Percentiles rank a stretch among this genome's conserved stretches.
Conservation (phyloP, 2,888 invertebrate species). For the Sabellastarte sp. region DNA sequence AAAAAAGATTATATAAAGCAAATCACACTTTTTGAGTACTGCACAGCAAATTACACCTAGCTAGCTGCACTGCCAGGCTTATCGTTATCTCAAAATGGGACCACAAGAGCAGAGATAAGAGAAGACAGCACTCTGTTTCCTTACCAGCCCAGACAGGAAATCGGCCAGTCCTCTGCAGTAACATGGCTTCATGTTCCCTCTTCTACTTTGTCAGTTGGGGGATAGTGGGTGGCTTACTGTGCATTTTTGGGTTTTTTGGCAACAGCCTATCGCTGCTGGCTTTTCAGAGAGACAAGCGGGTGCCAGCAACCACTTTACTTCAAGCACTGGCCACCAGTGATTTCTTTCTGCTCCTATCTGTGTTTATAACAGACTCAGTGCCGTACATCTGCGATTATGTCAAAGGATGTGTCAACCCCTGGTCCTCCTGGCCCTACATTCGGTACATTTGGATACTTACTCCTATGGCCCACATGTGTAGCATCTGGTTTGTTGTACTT, state of each 20-base stretch:
- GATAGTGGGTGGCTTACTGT: slow-evolving; percentile 21
- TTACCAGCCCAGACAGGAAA: too few species aligned
- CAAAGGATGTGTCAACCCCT: slow-evolving; percentile 23
- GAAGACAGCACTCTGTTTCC: too few species aligned
- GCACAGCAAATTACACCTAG: too few species aligned
- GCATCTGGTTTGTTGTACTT: slow-evolving; percentile 33
- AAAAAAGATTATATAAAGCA: too few species aligned
- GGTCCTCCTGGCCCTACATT: slow-evolving; percentile 31
- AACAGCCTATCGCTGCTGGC: slow-evolving; percentile 29
- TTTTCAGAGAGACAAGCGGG: slow-evolving; percentile 22
- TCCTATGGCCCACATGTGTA: slow-evolving; percentile 32
- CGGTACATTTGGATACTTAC: slow-evolving; percentile 32
- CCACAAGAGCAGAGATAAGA: too few species aligned
- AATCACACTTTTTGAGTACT: too few species aligned
- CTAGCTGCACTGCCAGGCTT: too few species aligned
- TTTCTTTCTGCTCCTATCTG: slow-evolving; percentile 28
- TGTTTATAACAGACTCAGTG: slow-evolving; percentile 31
- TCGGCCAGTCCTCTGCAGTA: too few species aligned
- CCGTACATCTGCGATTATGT: slow-evolving; percentile 17
- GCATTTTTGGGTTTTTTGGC: slow-evolving; percentile 28
- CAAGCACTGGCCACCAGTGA: slow-evolving; percentile 30
- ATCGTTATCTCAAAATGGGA: too few species aligned
- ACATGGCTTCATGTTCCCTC: too few species aligned
- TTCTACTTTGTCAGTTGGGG: slow-evolving; percentile 33
- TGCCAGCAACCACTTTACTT: slow-evolving; percentile 27